A percentile compares a stretch with the other conserved stretches of the same genome.
These are phyloP conservation scores for Drosophila mulleri DNA, from an alignment of 2,888 invertebrate species.

Conservation along the genomic window DNA sequence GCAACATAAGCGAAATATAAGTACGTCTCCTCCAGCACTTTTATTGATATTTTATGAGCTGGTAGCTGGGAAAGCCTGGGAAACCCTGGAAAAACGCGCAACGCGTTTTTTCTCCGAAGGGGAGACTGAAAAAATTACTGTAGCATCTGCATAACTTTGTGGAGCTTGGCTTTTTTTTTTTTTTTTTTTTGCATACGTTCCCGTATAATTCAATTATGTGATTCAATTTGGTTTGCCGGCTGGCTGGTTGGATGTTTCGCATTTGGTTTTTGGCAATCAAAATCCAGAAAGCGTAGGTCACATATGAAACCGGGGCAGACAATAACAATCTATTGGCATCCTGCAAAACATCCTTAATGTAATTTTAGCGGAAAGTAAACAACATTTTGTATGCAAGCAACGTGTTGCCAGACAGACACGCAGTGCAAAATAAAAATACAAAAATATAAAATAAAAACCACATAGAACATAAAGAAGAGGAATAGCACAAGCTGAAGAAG, in stretches of 20 bases:
- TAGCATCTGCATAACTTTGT: constrained; percentile 44
- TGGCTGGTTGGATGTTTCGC: constrained; percentile 28
- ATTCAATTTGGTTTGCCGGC: constrained; percentile 50
- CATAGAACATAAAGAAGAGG: background rate
- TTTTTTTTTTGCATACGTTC: constrained; percentile 56
- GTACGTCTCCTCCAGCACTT: constrained; percentile 5
- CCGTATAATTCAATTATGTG: constrained; percentile 68
- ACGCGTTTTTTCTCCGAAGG: background rate
- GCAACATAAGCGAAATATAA: background rate
- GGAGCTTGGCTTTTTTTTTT: constrained; percentile 49
- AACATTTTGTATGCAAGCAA: constrained; percentile 75
- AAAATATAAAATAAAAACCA: constrained; percentile 7
- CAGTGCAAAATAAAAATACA: constrained; percentile 32
- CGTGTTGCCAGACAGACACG: constrained; percentile 54
- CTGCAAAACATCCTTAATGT: constrained; percentile 82
- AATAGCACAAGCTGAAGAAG: no score
- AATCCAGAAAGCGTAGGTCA: constrained; percentile 33
- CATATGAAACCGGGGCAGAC: constrained; percentile 40
- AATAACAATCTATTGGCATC: constrained; percentile 78
- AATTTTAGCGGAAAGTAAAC: constrained; percentile 81
- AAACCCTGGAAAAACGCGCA: constrained; percentile 14
- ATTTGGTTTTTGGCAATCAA: constrained; percentile 56
- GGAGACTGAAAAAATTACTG: constrained; percentile 18
- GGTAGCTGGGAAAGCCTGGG: background rate
- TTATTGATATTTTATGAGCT: constrained; percentile 49